Percentiles rank a stretch among this genome's conserved stretches.
These are phyloP conservation scores for Riparia riparia DNA, from an alignment of 2,113 vertebrate species.

Conservation along the genomic window DNA sequence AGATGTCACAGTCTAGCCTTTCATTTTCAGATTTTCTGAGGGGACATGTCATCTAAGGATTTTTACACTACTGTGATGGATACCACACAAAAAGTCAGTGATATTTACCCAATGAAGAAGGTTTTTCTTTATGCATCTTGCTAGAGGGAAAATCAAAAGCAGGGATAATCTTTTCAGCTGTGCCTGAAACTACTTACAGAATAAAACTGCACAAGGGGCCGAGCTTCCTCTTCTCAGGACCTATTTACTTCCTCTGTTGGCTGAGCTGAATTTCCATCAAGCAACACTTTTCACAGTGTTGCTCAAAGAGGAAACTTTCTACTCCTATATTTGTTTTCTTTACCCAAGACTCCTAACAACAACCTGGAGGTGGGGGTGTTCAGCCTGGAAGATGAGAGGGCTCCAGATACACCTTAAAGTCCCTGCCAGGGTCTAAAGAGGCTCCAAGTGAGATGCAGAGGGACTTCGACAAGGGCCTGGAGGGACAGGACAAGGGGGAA, in stretches of 20 bases:
- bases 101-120: not conserved
- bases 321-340: not conserved
- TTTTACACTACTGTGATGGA: not conserved
- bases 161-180: not conserved
- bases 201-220: not conserved
- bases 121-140: not conserved
- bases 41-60: not conserved
- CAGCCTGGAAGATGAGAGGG: not conserved
- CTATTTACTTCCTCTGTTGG: not conserved
- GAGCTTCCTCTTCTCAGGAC: not conserved
- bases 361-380: not conserved
- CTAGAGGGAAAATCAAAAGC: not conserved
- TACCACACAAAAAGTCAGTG: rapidly evolving
- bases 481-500: not conserved
- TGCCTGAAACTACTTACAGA: not conserved
- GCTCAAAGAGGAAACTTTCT: not conserved
- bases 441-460: not conserved
- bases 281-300: not conserved
- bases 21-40: not conserved
- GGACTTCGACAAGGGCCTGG: not conserved
- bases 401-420: not conserved
- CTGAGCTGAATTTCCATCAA: not conserved
- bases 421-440: not conserved
- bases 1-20: not conserved
- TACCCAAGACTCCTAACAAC: not conserved